Base-by-base conservation (phyloP, 2,797 vertebrate species). In the Enteromius unitaeniatus region DNA sequence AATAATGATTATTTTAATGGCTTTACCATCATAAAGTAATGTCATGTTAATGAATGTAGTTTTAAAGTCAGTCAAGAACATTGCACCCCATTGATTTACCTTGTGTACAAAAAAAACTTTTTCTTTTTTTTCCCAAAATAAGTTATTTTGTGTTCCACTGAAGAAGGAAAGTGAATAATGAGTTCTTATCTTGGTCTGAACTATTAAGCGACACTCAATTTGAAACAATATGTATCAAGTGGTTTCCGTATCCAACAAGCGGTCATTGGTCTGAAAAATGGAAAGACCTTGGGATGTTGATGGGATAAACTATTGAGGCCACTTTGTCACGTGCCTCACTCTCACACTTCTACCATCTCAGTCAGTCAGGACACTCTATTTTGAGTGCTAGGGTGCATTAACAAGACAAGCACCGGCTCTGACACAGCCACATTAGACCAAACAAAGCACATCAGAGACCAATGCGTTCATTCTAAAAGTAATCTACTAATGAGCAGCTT, bases 331-430 rank as follows among this genome's bases (percentile, higher is more conserved):
- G 26, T 53, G 79, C 62, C 69, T 47, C 72, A 64, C 51, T 67
- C 34, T 47, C 62, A 76, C 64, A 78, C 62, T 73, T 69, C 64
- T 40, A n/a, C 77, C 82, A 67, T 60, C 53, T 74, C 58, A 47
- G 51, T 76, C 37, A 79, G 47, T 79, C 70, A 72, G 34, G 82
- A 82, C 60, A 73, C 23, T 81, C 67, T 81, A 69, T 64, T 83
- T 51, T 76, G 34, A 37, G 81, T 76, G 62, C 23, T 7, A 42
- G 55, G 26, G 58, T 74, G 42, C n/a, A 42, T 79, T 51, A 74
- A 53, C 58, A 65, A 55, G 31, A 53, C 77, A 26, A 64, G 68
- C 53, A 55, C 21, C 40, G 23, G 72, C 78, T 45, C 58, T 9
- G 42, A 42, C 45, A 49, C 3, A 78, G 37, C 55, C 68, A 84